phyloP scores from a whole-genome alignment of 2,113 vertebrate species.

The Mandrillus leucophaeus region DNA sequence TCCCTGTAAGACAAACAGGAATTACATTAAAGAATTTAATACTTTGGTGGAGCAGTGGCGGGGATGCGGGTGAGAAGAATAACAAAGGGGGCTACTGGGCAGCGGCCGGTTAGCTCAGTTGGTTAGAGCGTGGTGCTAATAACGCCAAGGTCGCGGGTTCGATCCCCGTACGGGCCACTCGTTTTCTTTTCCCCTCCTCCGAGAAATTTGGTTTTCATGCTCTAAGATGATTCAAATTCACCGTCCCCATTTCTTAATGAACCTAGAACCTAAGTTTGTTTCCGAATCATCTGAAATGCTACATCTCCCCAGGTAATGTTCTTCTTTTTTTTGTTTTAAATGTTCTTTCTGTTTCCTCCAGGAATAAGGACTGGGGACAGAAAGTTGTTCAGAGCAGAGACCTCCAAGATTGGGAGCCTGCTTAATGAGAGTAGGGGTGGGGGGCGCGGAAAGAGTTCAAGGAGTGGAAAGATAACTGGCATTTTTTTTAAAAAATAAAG shows the following conservation, averaged over 20 bases:
- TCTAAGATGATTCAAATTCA: too few relatives aligned
- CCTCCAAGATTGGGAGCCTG: not conserved
- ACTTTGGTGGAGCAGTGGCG: not conserved
- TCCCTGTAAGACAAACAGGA: not conserved
- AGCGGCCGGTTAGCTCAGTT: not conserved
- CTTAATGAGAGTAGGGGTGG: too few relatives aligned
- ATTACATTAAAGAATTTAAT: not conserved
- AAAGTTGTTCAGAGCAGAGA: too few relatives aligned
- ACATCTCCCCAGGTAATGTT: too few relatives aligned
- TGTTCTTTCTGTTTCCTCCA: not conserved
- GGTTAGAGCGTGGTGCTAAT: not conserved
- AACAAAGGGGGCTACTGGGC: rapidly evolving
- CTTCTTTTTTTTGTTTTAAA: too few relatives aligned
- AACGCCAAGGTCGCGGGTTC: not conserved
- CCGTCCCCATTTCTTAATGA: rapidly evolving
- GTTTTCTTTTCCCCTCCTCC: rapidly evolving
- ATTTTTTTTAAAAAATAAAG: not conserved
- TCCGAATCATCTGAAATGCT: too few relatives aligned
- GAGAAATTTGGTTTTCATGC: not conserved
- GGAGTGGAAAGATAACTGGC: not conserved
- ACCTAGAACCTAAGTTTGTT: not conserved
- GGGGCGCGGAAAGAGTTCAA: too few relatives aligned
- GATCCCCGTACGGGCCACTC: not conserved
- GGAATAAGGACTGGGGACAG: not conserved
- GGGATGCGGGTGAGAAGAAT: not conserved